phyloP scores from a whole-genome alignment of 2,113 vertebrate species.

The Percopsis transmontana region DNA sequence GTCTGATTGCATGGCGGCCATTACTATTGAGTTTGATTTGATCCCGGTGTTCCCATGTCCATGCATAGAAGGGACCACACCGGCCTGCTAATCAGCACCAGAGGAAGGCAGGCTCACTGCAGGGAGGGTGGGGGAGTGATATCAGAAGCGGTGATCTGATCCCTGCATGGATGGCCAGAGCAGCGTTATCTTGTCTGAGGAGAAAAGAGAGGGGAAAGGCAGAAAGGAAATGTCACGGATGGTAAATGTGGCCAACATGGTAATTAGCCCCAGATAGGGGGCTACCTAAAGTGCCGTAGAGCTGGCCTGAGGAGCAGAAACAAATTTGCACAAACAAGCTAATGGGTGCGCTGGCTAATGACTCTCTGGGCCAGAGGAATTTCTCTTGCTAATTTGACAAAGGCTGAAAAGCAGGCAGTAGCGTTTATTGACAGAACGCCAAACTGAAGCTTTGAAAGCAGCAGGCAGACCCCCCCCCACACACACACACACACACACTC shows the following conservation, averaged over 20 bases:
- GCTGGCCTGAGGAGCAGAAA: slow-evolving; percentile 51
- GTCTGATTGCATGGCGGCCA: too few species aligned
- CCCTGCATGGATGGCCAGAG: slow-evolving; percentile 55
- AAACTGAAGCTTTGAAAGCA: slow-evolving; percentile 58
- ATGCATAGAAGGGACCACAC: slow-evolving; percentile 56
- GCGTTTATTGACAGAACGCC: slow-evolving; percentile 70
- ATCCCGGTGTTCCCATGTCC: slow-evolving; percentile 55
- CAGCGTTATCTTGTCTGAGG: slow-evolving; percentile 67
- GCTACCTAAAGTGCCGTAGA: slow-evolving; percentile 48
- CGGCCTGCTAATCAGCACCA: slow-evolving; percentile 63
- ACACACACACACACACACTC: slow-evolving; percentile 1
- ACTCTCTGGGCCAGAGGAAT: slow-evolving; percentile 69
- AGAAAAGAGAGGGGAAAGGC: slow-evolving; percentile 50
- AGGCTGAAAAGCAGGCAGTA: slow-evolving; percentile 55
- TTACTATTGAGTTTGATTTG: slow-evolving; percentile 34
- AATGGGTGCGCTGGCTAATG: slow-evolving; percentile 70
- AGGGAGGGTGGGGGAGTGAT: slow-evolving; percentile 49
- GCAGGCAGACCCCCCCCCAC: slow-evolving; percentile 32
- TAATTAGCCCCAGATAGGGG: slow-evolving; percentile 68
- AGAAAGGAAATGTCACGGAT: slow-evolving; percentile 74
- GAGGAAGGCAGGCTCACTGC: slow-evolving; percentile 36
- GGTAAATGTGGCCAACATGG: slow-evolving; percentile 68
- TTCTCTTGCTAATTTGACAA: slow-evolving; percentile 77
- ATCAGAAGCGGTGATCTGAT: slow-evolving; percentile 69
- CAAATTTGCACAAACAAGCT: slow-evolving; percentile 69